Evolutionary conservation across 1,140 invertebrate species (phyloP), one percentile per base, ranked within the genome.

Genomic region (Formica selysi): DNA sequence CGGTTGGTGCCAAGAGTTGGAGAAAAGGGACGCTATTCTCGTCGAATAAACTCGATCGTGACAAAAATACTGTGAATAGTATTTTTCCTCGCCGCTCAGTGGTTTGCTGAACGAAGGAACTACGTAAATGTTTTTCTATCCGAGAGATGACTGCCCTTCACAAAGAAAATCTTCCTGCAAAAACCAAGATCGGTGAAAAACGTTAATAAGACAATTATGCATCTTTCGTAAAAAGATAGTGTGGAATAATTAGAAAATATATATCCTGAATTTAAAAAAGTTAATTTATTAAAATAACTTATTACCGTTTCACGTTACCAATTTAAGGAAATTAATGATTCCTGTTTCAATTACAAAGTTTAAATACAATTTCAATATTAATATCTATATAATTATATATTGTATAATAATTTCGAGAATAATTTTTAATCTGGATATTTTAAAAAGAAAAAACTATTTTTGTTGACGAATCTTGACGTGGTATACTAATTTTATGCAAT

Each of bases 11-110:
- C 76, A 38, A 79, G 76, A 80, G 65, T 59, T n/a, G 16, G 62
- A 13, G 36, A 81, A 71, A 41, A 59, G 64, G 26, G 22, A 44
- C 32, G 51, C 32, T 73, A 59, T 73, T 81, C 67, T 81, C 22
- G 79, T 73, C 67, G 67, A 73, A 73, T 81, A 73, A 81, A 81
- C 67, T 38, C 54, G 79, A 81, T 81, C 67, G 67, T 73, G 54
- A 59, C 67, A 44, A 73, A 81, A 71, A 29, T 59, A 70, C 32
- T 19, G 44, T 36, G 41, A 29, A 5, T 57, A 54, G 32, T 80
- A 80, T n/a, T 57, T 80, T 44, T 64, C 41, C 36, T 38, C n/a
- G 51, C 16, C 29, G 41, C 51, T 48, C 51, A 29, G 48, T 51
- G 16, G 48, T 51, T 68, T 68, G 62, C 36, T 3, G 36, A 59